Conservation (phyloP, 2,797 vertebrate species). For the Neoniphon sammara region DNA sequence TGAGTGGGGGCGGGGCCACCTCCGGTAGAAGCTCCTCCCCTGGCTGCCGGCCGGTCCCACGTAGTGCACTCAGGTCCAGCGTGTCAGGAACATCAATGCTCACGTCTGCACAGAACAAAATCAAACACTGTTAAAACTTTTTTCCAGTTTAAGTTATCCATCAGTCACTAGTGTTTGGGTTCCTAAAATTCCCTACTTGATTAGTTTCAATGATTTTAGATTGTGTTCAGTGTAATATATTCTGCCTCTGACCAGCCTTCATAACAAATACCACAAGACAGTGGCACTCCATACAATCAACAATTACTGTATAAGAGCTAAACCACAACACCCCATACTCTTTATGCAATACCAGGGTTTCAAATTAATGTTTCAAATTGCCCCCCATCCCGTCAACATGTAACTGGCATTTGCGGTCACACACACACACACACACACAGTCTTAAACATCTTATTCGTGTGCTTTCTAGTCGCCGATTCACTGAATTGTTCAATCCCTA, state of each 20-base stretch:
- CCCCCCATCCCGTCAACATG: too few relatives aligned
- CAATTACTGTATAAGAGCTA: neutral
- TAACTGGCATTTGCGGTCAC: too few relatives aligned
- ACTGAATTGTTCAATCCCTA: neutral
- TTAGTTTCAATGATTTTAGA: neutral
- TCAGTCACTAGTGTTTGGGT: neutral
- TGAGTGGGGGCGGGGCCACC: constrained; percentile 95
- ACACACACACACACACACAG: too few relatives aligned
- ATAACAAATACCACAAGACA: neutral
- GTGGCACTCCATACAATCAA: neutral
- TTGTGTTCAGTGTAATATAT: neutral
- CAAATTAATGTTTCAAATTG: too few relatives aligned
- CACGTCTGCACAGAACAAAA: constrained; percentile 85
- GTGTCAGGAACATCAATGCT: constrained; percentile 98
- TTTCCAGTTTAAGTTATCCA: too few relatives aligned
- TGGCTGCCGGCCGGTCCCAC: constrained; percentile 91
- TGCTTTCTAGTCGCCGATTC: too few relatives aligned
- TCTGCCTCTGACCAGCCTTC: neutral
- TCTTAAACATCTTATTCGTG: too few relatives aligned
- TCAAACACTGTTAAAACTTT: neutral
- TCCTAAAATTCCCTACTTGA: neutral
- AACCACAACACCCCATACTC: neutral
- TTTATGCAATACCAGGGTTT: neutral
- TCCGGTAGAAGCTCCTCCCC: constrained; percentile 98
- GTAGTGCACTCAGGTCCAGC: constrained; percentile 91